phyloP scores from a whole-genome alignment of 2,888 invertebrate genomes.

The Amphipoea lucens region DNA sequence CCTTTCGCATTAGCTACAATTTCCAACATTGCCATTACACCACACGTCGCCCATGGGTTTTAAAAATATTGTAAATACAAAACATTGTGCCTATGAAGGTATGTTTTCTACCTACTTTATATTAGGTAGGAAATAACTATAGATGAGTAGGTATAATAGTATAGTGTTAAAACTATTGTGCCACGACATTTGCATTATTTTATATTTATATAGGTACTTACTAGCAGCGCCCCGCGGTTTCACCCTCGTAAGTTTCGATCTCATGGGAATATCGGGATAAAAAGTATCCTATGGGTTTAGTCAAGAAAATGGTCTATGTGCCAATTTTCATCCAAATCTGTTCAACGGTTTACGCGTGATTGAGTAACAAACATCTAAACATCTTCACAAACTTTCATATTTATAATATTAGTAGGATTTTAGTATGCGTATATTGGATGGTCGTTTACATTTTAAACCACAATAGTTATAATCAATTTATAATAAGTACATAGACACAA shows the following conservation, averaged over 20 bases:
- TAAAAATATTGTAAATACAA: constrained; percentile 35
- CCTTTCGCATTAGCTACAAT: constrained; percentile 76
- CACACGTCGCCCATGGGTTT: constrained; percentile 59
- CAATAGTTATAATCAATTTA: background rate
- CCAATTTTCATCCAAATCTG: no score
- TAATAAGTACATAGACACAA: no score
- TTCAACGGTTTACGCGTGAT: no score
- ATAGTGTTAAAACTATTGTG: background rate
- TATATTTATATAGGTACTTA: background rate
- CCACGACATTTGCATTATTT: background rate
- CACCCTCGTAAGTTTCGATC: no score
- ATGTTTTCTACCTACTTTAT: background rate
- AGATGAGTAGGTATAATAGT: background rate
- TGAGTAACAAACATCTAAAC: no score
- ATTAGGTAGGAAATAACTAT: background rate
- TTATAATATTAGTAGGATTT: background rate
- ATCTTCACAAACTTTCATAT: no score
- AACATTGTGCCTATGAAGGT: background rate
- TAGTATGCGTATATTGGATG: background rate
- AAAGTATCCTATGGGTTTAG: no score
- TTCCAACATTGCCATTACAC: constrained; percentile 68
- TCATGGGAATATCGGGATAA: no score
- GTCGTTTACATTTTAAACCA: background rate
- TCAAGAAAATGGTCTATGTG: no score
- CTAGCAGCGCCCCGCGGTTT: no score